phyloP scores from a whole-genome alignment of 2,797 vertebrate species.

The Ispidina picta region DNA sequence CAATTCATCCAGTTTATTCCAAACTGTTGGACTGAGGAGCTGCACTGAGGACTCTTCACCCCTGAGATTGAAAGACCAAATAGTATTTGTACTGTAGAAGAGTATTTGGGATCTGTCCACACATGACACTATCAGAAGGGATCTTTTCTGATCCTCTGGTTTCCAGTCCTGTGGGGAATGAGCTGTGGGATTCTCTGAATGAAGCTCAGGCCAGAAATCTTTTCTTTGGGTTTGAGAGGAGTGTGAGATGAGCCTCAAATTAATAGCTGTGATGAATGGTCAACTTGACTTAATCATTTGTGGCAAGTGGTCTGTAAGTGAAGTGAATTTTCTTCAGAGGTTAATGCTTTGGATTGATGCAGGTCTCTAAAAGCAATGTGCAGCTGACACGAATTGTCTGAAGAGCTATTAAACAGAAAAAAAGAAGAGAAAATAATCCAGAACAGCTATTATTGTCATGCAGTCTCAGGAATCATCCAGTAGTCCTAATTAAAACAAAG shows the following conservation, averaged over 20 bases:
- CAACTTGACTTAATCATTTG: not conserved
- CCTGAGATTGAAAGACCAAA: not conserved
- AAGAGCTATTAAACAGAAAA: not conserved
- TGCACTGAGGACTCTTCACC: not conserved
- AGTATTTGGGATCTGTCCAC: not conserved
- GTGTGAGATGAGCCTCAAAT: not conserved
- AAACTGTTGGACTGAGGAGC: not conserved
- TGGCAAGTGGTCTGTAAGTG: not conserved
- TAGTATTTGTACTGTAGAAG: not conserved
- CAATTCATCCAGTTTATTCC: not conserved
- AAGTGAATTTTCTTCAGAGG: not conserved
- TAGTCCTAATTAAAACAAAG: slow-evolving; percentile 34
- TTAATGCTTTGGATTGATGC: not conserved
- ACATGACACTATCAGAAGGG: not conserved
- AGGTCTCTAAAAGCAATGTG: not conserved
- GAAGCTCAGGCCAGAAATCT: not conserved
- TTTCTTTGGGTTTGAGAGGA: not conserved
- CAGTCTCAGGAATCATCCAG: slow-evolving; percentile 15
- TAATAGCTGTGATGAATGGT: not conserved
- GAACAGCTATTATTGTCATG: not conserved
- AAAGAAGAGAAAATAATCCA: not conserved
- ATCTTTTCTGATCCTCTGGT: not conserved
- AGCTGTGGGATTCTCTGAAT: not conserved
- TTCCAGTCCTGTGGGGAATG: not conserved
- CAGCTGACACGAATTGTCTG: not conserved